These are phyloP conservation scores for Semibalanus balanoides DNA, from an alignment of 1,140 invertebrate species.

Conservation along the genomic window DNA sequence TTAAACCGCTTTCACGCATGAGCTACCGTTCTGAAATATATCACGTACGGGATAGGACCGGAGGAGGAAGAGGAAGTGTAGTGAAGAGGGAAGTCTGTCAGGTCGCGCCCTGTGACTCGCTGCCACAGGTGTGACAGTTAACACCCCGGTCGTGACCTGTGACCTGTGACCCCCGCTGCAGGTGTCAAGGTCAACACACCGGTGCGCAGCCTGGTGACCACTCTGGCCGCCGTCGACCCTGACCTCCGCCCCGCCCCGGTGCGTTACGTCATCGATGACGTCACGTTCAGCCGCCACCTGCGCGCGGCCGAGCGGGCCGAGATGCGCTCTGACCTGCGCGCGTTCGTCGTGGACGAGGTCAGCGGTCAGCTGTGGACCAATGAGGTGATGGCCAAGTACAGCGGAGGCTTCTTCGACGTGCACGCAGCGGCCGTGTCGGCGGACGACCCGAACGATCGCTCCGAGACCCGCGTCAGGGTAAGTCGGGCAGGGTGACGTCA, in stretches of 20 bases:
- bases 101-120: no score
- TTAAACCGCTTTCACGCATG: no score
- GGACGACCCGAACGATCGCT: neutral
- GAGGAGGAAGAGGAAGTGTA: no score
- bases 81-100: no score
- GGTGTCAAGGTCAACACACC: slow-evolving; percentile 58
- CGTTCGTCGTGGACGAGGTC: slow-evolving; percentile 41
- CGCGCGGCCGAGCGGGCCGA: slow-evolving; percentile 24
- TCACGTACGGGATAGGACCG: no score
- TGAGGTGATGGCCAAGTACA: slow-evolving; percentile 48
- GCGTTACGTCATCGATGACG: slow-evolving; percentile 44
- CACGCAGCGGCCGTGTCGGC: slow-evolving; percentile 35
- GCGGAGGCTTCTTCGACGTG: slow-evolving; percentile 52
- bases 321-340: slow-evolving; percentile 18
- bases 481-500: neutral
- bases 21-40: no score
- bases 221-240: slow-evolving; percentile 46
- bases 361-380: slow-evolving; percentile 54
- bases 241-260: slow-evolving; percentile 50
- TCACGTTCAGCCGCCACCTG: slow-evolving; percentile 43
- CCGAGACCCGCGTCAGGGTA: neutral
- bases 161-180: slow-evolving; percentile 18
- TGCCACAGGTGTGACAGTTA: no score
- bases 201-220: slow-evolving; percentile 50
- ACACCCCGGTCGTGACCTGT: no score